Base-by-base conservation (phyloP, 2,888 invertebrate genomes). In the Heterodera filipjevi region DNA sequence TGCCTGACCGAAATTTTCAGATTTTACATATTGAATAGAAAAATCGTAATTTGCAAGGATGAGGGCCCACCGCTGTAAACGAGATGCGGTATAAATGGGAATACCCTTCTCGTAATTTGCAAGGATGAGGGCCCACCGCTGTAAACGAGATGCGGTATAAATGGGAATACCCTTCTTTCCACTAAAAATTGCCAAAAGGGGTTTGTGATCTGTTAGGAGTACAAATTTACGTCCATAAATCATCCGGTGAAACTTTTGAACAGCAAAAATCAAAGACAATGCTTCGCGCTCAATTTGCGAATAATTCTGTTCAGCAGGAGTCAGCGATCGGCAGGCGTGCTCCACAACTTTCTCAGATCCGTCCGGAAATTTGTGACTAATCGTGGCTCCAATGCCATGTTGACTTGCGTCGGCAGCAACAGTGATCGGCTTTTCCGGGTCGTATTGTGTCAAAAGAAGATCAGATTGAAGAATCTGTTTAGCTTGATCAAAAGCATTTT, bases 341-440 rank as follows among this genome's bases (percentile, higher is more conserved):
- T 46, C 77, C 27, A 85, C 70, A 0, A 83, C 84, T 59, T 86
- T 33, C 81, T 84, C 81, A 71, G 86, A 30, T 79, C 87, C 78
- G 86, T 86, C 74, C 81, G 89, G 78, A 81, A 80, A 79, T 81
- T 83, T 68, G 76, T 82, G 84, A 19, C 46, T 22, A 22, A 84
- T 77, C 3, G 85, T 84, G 82, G 88, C 49, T 86, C 86, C 75
- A 89, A 85, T 80, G 84, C 90, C 82, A 83, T 84, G 82, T 16
- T 87, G 86, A 16, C 88, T 89, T 0, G 90, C 90, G 84, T 91
- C 90, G 64, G 89, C 87, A 0, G 90, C 86, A 3, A 91, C 76
- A 32, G 83, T 80, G 8, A 90, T 66, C 35, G 84, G 85, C 33
- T 83, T 76, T n/a, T 53, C 75, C 1, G 86, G 86, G 71, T 90